Evolutionary conservation across 2,888 invertebrate genomes (phyloP).

Genomic region (Aspidiotus rigidus): DNA sequence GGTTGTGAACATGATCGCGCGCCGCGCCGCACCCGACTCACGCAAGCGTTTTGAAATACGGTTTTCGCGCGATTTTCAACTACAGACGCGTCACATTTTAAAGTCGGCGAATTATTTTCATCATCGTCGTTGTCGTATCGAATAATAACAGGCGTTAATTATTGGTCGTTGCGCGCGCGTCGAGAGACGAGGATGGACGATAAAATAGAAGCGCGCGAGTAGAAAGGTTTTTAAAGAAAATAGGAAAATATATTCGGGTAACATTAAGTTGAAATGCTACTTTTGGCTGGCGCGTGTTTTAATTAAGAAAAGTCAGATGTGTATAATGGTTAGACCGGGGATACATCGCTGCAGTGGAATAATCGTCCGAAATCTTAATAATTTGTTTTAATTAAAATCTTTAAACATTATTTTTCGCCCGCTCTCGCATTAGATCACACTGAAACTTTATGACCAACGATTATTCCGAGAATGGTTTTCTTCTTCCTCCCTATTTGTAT

Average conservation of each 20-base stretch:
- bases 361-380: slow-evolving; percentile 30
- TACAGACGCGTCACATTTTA: slow-evolving; percentile 7
- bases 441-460: slow-evolving; percentile 19
- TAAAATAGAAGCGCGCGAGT: background rate
- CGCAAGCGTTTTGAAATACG: too few species aligned
- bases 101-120: background rate
- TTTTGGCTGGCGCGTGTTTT: slow-evolving; percentile 13
- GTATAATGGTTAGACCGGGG: slow-evolving; percentile 28
- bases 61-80: too few species aligned
- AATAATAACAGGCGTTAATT: slow-evolving; percentile 15
- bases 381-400: slow-evolving; percentile 31
- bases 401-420: slow-evolving; percentile 26
- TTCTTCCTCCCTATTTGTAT: background rate
- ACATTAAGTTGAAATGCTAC: background rate
- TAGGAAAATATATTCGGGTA: too few species aligned
- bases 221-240: background rate
- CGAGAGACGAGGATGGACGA: background rate
- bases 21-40: too few species aligned
- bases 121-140: slow-evolving; percentile 10
- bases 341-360: slow-evolving; percentile 25
- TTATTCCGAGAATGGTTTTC: slow-evolving; percentile 10
- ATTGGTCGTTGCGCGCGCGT: background rate
- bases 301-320: slow-evolving; percentile 32
- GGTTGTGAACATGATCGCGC: too few species aligned
- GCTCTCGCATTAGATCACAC: slow-evolving; percentile 5